Evolutionary conservation across 2,888 invertebrate genomes (phyloP).

Genomic region (Notodromas monacha): DNA sequence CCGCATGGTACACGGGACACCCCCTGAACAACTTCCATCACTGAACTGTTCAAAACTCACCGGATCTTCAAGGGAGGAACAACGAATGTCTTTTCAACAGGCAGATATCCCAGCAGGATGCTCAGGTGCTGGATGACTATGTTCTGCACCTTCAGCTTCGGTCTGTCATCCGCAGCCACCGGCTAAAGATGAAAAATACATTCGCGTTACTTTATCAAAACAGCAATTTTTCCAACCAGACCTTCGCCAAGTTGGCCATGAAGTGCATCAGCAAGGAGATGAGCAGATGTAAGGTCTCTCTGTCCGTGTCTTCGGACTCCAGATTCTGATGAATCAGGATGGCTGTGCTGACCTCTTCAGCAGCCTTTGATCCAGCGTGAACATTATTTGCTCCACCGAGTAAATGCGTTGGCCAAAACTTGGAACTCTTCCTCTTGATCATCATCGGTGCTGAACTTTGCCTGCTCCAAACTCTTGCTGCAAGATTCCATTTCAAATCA

Average conservation of each 20-base stretch:
- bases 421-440: slow-evolving; percentile 61
- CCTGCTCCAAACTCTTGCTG: too few relatives aligned
- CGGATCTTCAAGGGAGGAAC: slow-evolving; percentile 54
- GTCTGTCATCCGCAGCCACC: slow-evolving; percentile 53
- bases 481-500: too few relatives aligned
- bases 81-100: slow-evolving; percentile 58
- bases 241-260: slow-evolving; percentile 41
- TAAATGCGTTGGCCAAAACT: slow-evolving; percentile 61
- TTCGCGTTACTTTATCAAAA: too few relatives aligned
- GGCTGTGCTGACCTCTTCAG: neutral
- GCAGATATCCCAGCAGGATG: slow-evolving; percentile 65
- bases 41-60: too few relatives aligned
- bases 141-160: slow-evolving; percentile 38
- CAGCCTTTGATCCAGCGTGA: neutral
- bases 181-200: slow-evolving; percentile 9
- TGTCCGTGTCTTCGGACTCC: slow-evolving; percentile 72
- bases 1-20: too few relatives aligned
- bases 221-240: too few relatives aligned
- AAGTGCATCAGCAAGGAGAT: slow-evolving; percentile 92
- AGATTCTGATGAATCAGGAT: neutral
- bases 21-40: too few relatives aligned
- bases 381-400: slow-evolving; percentile 17
- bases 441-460: slow-evolving; percentile 78
- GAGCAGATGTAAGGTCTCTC: slow-evolving; percentile 71
- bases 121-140: slow-evolving; percentile 70